Percentiles rank a stretch among this genome's conserved stretches.
Conservation (phyloP, 2,888 invertebrate species). For the Fragum sueziense region DNA sequence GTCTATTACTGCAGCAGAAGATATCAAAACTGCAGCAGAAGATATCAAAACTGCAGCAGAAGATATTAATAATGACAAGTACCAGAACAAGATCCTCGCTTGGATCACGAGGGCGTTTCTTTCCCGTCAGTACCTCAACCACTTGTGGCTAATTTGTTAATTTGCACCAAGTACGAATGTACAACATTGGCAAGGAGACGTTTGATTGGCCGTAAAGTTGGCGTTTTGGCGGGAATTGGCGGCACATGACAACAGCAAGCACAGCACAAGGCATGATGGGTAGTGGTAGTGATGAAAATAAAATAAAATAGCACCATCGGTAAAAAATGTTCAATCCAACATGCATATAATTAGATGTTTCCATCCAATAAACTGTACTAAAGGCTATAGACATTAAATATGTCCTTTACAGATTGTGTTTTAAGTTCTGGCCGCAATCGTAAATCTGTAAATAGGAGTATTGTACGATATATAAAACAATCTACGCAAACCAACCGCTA, state of each 20-base stretch:
- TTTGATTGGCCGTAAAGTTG: slow-evolving; percentile 80
- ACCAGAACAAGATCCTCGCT: slow-evolving; percentile 97
- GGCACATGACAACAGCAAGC: slow-evolving; percentile 83
- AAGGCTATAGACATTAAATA: background rate
- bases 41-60: too few relatives aligned
- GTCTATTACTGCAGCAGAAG: too few relatives aligned
- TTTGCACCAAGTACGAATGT: slow-evolving; percentile 70
- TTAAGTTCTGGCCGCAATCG: too few relatives aligned
- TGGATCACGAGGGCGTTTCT: slow-evolving; percentile 95
- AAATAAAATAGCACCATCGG: slow-evolving; percentile 81
- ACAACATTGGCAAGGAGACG: slow-evolving; percentile 70
- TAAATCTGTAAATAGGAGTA: slow-evolving; percentile 13
- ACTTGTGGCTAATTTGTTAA: slow-evolving; percentile 82
- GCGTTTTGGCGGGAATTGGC: slow-evolving; percentile 82
- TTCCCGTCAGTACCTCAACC: slow-evolving; percentile 88
- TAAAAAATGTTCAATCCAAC: slow-evolving; percentile 76
- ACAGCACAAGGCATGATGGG: slow-evolving; percentile 82
- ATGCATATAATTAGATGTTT: slow-evolving; percentile 71
- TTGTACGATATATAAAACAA: slow-evolving; percentile 6
- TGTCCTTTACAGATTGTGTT: too few relatives aligned
- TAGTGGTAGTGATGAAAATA: slow-evolving; percentile 79
- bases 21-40: too few relatives aligned
- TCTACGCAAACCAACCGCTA: slow-evolving; percentile 1
- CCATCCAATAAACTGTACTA: slow-evolving; percentile 22
- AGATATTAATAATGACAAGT: slow-evolving; percentile 83